Conservation (phyloP, 2,113 vertebrate genomes). For the Aramus guarauna region DNA sequence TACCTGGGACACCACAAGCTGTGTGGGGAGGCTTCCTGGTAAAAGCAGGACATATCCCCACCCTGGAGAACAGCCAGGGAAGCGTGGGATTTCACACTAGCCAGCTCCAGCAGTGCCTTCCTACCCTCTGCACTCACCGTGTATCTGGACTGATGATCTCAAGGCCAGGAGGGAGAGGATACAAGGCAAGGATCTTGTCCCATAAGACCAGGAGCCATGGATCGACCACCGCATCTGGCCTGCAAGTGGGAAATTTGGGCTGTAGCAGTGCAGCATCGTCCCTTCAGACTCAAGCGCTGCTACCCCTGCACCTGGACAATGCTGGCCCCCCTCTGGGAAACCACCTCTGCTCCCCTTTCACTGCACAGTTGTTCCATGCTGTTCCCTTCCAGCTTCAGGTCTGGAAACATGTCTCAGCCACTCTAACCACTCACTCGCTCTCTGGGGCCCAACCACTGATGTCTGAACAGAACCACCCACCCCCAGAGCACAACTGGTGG, state of each 20-base stretch:
- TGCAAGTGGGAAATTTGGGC: slow-evolving; percentile 12
- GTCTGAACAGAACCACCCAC: not conserved
- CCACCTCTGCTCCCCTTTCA: not conserved
- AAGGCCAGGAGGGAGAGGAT: slow-evolving; percentile 71
- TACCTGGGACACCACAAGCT: not conserved
- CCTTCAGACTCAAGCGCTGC: not conserved
- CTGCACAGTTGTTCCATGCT: too few species aligned
- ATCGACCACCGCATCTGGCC: slow-evolving; percentile 88
- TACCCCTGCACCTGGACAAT: rapidly evolving
- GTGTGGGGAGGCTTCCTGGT: not conserved
- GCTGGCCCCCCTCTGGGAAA: not conserved
- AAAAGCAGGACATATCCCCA: not conserved
- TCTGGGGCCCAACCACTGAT: not conserved
- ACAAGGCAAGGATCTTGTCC: slow-evolving; percentile 76
- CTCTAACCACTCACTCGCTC: not conserved
- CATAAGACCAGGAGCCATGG: slow-evolving; percentile 88
- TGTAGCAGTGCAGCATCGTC: not conserved
- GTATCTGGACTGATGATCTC: slow-evolving; percentile 70
- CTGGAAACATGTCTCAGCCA: not conserved
- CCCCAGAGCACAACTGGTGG: rapidly evolving
- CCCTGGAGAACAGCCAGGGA: not conserved
- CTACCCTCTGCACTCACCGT: slow-evolving; percentile 72
- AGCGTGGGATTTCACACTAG: not conserved
- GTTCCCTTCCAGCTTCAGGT: not conserved
- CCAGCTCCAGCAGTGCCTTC: not conserved